Conservation (phyloP, 2,888 invertebrate genomes). For the Cosmia pyralina region DNA sequence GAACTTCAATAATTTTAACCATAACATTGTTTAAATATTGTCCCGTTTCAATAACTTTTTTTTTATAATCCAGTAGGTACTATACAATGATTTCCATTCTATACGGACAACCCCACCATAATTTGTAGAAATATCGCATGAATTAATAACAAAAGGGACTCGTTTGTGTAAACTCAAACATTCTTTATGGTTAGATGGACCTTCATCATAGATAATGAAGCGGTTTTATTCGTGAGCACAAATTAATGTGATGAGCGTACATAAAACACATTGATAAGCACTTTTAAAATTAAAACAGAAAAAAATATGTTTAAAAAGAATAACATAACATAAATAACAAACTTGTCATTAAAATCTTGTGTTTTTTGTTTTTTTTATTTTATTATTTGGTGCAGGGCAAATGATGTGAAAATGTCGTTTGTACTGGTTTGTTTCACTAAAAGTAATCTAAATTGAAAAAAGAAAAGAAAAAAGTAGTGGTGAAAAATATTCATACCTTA, state of each 20-base stretch:
- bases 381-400: too few species aligned
- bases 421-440: too few species aligned
- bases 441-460: too few species aligned
- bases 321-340: too few species aligned
- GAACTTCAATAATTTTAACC: too few species aligned
- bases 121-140: not conserved
- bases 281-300: not conserved
- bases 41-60: not conserved
- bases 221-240: slow-evolving; percentile 4
- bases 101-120: not conserved
- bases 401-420: too few species aligned
- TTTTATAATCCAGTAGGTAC: not conserved
- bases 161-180: not conserved
- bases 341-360: not conserved
- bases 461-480: too few species aligned
- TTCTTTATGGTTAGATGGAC: not conserved
- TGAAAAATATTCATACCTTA: too few species aligned
- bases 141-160: not conserved
- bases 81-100: not conserved
- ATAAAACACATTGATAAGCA: not conserved
- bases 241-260: not conserved
- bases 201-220: not conserved
- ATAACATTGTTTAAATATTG: not conserved
- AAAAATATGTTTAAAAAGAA: not conserved
- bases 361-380: too few species aligned